Evolutionary conservation across 2,888 invertebrate genomes (phyloP).

Genomic region (Lapara coniferarum): DNA sequence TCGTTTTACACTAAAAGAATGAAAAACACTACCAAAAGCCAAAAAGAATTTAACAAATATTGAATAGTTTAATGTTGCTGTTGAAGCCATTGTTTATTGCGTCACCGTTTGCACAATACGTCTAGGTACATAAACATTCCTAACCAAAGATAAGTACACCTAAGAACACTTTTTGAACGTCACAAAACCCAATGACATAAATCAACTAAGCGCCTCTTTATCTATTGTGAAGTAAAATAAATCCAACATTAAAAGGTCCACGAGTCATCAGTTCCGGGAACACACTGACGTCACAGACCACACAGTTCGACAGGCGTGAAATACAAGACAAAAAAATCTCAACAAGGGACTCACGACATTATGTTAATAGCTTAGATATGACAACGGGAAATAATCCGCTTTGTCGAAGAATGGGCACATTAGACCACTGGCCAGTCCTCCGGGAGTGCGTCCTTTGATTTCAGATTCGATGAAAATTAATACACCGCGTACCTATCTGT

Average conservation of each 20-base stretch:
- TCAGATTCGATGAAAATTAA: slow-evolving; percentile 77
- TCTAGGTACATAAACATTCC: neutral
- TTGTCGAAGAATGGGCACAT: slow-evolving; percentile 73
- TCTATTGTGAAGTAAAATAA: slow-evolving; percentile 16
- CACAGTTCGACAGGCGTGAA: slow-evolving; percentile 61
- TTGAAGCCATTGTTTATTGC: neutral
- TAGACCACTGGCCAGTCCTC: slow-evolving; percentile 60
- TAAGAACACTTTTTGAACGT: neutral
- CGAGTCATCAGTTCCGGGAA: slow-evolving; percentile 47
- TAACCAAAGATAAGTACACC: neutral
- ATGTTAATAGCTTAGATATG: slow-evolving; percentile 77
- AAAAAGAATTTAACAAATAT: too few relatives aligned
- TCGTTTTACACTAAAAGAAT: too few relatives aligned
- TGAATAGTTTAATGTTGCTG: too few relatives aligned
- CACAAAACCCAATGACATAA: slow-evolving; percentile 34
- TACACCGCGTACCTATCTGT: slow-evolving; percentile 49
- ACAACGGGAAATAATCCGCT: slow-evolving; percentile 80
- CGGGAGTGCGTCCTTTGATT: slow-evolving; percentile 77
- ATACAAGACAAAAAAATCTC: slow-evolving; percentile 59
- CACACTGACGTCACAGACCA: slow-evolving; percentile 59
- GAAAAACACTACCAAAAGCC: too few relatives aligned
- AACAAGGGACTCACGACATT: slow-evolving; percentile 74
- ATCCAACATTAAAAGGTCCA: slow-evolving; percentile 34
- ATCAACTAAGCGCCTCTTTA: slow-evolving; percentile 22
- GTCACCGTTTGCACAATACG: neutral